Base-by-base conservation (phyloP, 2,797 vertebrate species). In the Ispidina lecontei region DNA sequence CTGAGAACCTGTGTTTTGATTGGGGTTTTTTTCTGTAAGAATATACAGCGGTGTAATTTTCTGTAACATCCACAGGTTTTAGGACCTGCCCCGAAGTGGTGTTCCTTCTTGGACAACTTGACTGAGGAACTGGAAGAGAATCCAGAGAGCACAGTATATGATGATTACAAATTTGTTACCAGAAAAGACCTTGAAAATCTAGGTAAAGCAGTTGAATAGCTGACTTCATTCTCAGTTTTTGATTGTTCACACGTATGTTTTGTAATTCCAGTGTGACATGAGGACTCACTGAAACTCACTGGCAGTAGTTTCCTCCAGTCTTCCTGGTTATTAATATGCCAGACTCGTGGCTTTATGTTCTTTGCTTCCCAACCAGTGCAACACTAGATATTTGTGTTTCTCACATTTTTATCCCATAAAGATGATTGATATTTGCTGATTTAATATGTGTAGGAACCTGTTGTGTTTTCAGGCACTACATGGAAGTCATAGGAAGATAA, bases 121-220 rank as follows among this genome's bases (percentile, higher is more conserved):
- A 99, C 99, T 0, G 99, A 99, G 88, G 99, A 99, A 76, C 94
- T 99, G 71, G 99, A 99, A 96, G 99, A 99, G 97, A 99, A 98
- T 87, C 99, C 99, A 3, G 99, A 99, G 96, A 99, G 97, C 97
- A 99, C 99, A 0, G 98, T 99, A 52, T 99, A 99, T 17, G 99
- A 99, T 2, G 99, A 99, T 95, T 99, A 99, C 97, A 99, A 99
- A 96, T 99, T 99, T 26, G 98, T 99, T 94, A 99, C 99, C 91
- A 98, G 97, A 90, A 99, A 98, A 95, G 99, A 99, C 93, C 98
- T 99, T 89, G 99, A 99, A 73, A 99, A 98, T 91, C 97, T 99
- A 91, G 99, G 99, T 99, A 98, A 98, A 97, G 70, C n/a, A 21
- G 5, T 58, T 78, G 20, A 84, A 44, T 74, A 65, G 14, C 23